These are phyloP conservation scores for Dreissena rostriformis DNA, from an alignment of 1,140 invertebrate genomes.

Conservation along the genomic window DNA sequence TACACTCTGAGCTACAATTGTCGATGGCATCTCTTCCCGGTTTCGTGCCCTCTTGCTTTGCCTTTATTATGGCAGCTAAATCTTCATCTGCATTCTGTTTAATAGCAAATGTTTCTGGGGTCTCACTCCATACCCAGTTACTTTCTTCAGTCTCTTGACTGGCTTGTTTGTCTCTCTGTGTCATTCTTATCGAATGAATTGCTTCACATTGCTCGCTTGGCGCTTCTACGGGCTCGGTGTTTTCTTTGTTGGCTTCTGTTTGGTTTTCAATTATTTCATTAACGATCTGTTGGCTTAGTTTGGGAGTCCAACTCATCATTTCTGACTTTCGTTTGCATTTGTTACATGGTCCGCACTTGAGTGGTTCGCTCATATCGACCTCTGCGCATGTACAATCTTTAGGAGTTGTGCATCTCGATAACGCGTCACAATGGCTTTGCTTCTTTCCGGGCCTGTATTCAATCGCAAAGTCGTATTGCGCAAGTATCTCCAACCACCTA, in stretches of 20 bases:
- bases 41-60: background rate
- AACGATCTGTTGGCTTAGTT: background rate
- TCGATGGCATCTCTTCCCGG: background rate
- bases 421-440: constrained; percentile 64
- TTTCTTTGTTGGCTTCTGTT: background rate
- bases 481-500: constrained; percentile 2
- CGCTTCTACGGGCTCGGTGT: too few relatives aligned
- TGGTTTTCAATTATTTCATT: background rate
- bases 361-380: background rate
- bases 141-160: background rate
- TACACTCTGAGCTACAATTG: background rate
- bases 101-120: background rate
- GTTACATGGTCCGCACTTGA: background rate
- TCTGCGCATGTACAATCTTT: background rate
- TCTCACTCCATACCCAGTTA: background rate
- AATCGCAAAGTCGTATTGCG: constrained; percentile 1
- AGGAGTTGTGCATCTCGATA: constrained; percentile 32
- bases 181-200: background rate
- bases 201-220: background rate
- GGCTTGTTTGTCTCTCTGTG: background rate
- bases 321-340: background rate
- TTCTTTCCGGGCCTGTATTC: constrained; percentile 56
- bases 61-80: background rate
- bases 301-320: too few relatives aligned
- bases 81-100: background rate